Base-by-base conservation (phyloP, 2,888 invertebrate genomes). In the Cephus sareptanus region DNA sequence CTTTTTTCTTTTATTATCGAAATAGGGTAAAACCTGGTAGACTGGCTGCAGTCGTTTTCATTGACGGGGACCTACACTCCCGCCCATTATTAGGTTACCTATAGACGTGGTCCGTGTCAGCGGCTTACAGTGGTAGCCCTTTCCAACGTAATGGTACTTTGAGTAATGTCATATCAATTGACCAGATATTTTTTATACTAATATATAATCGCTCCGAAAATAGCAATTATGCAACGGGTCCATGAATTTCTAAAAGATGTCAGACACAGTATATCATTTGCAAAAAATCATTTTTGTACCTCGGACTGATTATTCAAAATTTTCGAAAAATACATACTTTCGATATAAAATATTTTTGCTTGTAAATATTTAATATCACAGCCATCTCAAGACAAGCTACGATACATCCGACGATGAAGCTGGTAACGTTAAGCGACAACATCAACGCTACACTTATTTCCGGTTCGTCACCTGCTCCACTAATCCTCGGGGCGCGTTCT, bases 21-120 rank as follows among this genome's bases (percentile, higher is more conserved):
- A 87, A 86, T 86, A 83, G 88, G 88, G 85, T 86, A 87, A 87
- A 87, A 84, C 79, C 79, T 79, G 80, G 79, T 76, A 76, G 34
- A 69, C 73, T 70, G 70, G 34, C 69, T 74, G 77, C 81, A 80
- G 77, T 76, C 82, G 78, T 81, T 83, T 81, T 85, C 83, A 86
- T 87, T 88, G 86, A 88, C 81, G 80, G 75, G 33, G 81, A 84
- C 82, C 85, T 82, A 82, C 83, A 82, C 83, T 83, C 79, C 82
- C 82, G 81, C 79, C 84, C 83, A 85, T 87, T 88, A 87, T 88
- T 83, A 83, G 83, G 76, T 82, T 77, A 81, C 80, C 77, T 73
- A 74, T 76, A 78, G 79, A 82, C 80, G 81, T 79, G 77, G 75
- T 30, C 70, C n/a, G 70, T 33, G 70, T 33, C 70, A 33, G 70